A percentile compares a stretch with the other conserved stretches of the same genome.
Conservation (phyloP, 1,140 invertebrate genomes). For the Pentalonia nigronervosa region DNA sequence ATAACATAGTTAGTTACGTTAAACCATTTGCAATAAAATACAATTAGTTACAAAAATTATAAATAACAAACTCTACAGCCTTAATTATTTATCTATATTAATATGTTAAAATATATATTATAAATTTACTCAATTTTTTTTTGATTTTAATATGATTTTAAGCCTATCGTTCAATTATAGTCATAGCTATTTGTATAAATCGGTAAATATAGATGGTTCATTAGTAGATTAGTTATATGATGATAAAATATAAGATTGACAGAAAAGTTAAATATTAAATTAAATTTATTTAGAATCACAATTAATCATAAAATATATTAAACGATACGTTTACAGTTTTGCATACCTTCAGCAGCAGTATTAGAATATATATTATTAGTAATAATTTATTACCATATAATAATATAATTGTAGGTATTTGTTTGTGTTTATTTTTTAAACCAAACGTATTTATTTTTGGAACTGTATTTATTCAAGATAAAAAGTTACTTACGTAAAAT, state of each 20-base stretch:
- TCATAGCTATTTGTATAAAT: not conserved
- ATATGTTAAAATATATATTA: not conserved
- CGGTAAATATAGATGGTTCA: not conserved
- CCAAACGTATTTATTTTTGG: not conserved
- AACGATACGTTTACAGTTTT: not conserved
- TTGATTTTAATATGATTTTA: not conserved
- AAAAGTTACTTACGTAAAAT: constrained; percentile 12
- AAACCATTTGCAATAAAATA: not conserved
- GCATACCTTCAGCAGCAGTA: not conserved
- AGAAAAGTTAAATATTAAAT: not conserved
- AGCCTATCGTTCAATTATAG: not conserved
- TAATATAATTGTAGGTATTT: too few species aligned
- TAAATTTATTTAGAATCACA: not conserved
- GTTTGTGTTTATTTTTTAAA: not conserved
- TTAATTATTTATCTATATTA: not conserved
- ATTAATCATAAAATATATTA: not conserved
- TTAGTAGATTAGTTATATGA: too few species aligned
- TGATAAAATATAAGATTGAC: not conserved
- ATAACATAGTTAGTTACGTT: too few species aligned
- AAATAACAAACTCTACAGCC: not conserved
- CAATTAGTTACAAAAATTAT: not conserved
- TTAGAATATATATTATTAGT: too few species aligned
- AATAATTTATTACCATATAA: too few species aligned
- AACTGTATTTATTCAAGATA: not conserved
- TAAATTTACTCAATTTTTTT: not conserved